Evolutionary conservation across 2,797 vertebrate genomes (phyloP).

Genomic region (Prunella strophiata): DNA sequence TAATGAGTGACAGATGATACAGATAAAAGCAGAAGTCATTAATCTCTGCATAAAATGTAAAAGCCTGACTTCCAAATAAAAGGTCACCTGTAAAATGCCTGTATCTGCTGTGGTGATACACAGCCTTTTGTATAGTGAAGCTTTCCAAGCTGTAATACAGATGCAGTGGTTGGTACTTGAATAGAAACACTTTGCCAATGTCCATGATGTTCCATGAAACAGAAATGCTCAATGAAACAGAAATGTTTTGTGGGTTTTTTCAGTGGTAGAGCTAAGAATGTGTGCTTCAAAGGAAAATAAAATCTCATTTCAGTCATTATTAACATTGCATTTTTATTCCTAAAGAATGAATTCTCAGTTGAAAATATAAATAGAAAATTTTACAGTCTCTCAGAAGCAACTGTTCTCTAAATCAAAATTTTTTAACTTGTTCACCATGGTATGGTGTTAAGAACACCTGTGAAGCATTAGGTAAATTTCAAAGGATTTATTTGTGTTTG

Average conservation of each 20-base stretch:
- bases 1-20: neutral
- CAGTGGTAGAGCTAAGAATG: neutral
- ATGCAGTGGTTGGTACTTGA: neutral
- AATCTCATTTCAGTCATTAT: neutral
- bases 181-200: neutral
- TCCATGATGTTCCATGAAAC: neutral
- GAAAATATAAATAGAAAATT: neutral
- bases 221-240: neutral
- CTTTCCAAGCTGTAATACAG: neutral
- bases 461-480: neutral
- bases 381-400: neutral
- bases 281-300: neutral
- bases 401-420: neutral
- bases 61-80: neutral
- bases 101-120: neutral
- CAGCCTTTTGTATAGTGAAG: neutral
- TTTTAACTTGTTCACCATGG: rapidly evolving
- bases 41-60: neutral
- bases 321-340: neutral
- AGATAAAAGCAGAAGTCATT: neutral
- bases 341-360: neutral
- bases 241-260: neutral
- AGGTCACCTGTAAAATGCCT: neutral
- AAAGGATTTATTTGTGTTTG: neutral
- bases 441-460: neutral